Conservation (phyloP, 1,140 invertebrate species). For the Dryas iulia region DNA sequence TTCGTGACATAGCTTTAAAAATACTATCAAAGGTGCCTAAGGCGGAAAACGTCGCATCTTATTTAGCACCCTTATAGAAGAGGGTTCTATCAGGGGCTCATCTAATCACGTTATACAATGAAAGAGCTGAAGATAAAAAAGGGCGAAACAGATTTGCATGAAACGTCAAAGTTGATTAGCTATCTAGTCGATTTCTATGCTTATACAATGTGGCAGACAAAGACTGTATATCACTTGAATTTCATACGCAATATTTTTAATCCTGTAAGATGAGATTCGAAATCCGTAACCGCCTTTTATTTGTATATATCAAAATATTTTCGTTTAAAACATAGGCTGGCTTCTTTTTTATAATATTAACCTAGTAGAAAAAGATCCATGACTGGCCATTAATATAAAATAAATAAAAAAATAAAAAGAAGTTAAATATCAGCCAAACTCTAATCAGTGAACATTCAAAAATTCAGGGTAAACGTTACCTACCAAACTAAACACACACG, state of each 20-base stretch:
- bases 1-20: constrained; percentile 76
- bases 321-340: no score
- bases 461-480: background rate
- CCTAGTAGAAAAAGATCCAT: no score
- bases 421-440: background rate
- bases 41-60: constrained; percentile 77
- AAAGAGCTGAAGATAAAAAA: constrained; percentile 70
- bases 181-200: constrained; percentile 9
- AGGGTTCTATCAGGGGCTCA: constrained; percentile 53
- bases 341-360: no score
- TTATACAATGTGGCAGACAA: background rate
- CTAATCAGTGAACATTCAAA: background rate
- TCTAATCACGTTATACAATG: constrained; percentile 75
- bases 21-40: constrained; percentile 75
- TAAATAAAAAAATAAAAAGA: background rate
- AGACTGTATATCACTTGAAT: background rate
- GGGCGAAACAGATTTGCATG: constrained; percentile 75
- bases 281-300: background rate
- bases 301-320: no score
- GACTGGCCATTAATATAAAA: no score
- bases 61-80: constrained; percentile 67
- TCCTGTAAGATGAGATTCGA: background rate
- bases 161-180: constrained; percentile 69
- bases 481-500: background rate
- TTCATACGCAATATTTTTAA: background rate